Conservation (phyloP, 2,888 invertebrate species). For the Eristalinus aeneus region DNA sequence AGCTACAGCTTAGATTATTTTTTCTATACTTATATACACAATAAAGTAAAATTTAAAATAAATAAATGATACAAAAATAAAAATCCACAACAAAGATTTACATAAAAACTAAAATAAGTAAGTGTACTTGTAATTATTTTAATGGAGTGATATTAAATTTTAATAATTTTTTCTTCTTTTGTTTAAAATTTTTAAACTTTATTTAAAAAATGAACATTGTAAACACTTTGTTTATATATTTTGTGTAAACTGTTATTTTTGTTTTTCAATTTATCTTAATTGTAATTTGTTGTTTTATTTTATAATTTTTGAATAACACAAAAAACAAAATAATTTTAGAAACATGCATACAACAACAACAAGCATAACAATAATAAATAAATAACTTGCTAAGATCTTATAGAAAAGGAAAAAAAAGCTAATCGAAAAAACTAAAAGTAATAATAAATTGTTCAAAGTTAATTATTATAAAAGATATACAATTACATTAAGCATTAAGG, state of each 20-base stretch:
- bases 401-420: not conserved
- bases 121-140: constrained; percentile 54
- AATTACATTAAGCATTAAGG: constrained; percentile 40
- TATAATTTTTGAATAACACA: constrained; percentile 15
- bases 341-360: constrained; percentile 12
- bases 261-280: constrained; percentile 8
- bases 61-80: constrained; percentile 15
- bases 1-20: constrained; percentile 39
- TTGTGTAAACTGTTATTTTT: constrained; percentile 13
- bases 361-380: constrained; percentile 3
- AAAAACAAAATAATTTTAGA: constrained; percentile 15
- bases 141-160: constrained; percentile 66
- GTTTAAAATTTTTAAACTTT: constrained; percentile 18
- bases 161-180: constrained; percentile 39
- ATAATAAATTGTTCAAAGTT: constrained; percentile 52
- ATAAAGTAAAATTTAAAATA: constrained; percentile 14
- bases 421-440: constrained; percentile 1
- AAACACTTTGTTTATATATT: constrained; percentile 9
- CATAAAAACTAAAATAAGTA: constrained; percentile 13
- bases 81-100: constrained; percentile 18
- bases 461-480: constrained; percentile 34
- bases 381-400: constrained; percentile 23
- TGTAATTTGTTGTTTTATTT: not conserved
- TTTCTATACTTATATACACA: constrained; percentile 53
- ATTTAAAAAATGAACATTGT: constrained; percentile 27